Conservation (phyloP, 2,797 vertebrate genomes). For the Fundulus diaphanus region DNA sequence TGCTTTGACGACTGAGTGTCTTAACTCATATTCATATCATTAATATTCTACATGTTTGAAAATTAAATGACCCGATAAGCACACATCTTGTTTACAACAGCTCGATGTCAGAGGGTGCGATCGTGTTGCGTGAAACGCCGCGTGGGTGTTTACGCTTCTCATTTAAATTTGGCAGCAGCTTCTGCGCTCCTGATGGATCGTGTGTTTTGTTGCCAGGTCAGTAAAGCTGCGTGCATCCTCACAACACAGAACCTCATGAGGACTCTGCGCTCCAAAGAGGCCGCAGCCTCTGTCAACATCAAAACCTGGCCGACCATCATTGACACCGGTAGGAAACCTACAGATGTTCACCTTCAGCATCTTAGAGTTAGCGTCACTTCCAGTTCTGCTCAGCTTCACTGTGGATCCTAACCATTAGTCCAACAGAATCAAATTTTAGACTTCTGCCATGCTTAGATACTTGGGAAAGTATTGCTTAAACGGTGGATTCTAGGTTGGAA, state of each 20-base stretch:
- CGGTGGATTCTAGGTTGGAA: too few relatives aligned
- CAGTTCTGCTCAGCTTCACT: background rate
- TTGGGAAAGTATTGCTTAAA: too few relatives aligned
- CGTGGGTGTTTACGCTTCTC: slow-evolving; percentile 10
- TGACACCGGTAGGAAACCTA: slow-evolving; percentile 87
- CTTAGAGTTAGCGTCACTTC: background rate
- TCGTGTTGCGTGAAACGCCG: slow-evolving; percentile 4
- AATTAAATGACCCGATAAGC: background rate
- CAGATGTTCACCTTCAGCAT: background rate
- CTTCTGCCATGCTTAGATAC: too few relatives aligned
- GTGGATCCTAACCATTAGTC: background rate
- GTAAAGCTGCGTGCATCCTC: slow-evolving; percentile 96
- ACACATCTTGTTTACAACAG: background rate
- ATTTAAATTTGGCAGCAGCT: background rate
- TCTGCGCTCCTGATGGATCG: slow-evolving; percentile 1
- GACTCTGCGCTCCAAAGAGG: slow-evolving; percentile 93
- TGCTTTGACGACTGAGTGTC: background rate
- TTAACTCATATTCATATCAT: background rate
- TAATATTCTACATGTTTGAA: background rate
- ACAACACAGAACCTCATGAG: slow-evolving; percentile 93
- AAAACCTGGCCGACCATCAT: slow-evolving; percentile 99
- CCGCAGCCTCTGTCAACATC: slow-evolving; percentile 92
- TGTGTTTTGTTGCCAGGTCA: slow-evolving; percentile 84
- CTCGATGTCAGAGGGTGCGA: background rate
- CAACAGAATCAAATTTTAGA: too few relatives aligned